Evolutionary conservation across 2,797 vertebrate species (phyloP), one percentile per base, ranked within the genome.

Genomic region (Pseudochromis fuscus): DNA sequence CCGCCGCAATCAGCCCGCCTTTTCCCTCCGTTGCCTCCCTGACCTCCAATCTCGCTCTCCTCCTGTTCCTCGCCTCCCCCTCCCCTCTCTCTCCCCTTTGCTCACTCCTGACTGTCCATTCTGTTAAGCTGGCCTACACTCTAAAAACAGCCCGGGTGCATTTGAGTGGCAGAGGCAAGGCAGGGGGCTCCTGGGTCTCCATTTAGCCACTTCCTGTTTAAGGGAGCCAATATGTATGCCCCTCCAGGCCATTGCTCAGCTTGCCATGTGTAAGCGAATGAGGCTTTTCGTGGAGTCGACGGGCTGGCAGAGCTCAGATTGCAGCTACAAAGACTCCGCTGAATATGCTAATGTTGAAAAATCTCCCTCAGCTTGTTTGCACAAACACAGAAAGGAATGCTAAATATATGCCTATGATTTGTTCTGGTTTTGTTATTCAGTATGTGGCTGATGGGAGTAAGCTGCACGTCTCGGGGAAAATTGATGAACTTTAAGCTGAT

Each of bases 201-300:
- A 86, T 90, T 90, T 85, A 88, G 76, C 88, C 76, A 79, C 83
- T 89, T 93, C 87, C 92, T 91, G 86, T 87, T 79, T 72, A 67
- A 87, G 75, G 72, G 70, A 89, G 74, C 75, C 86, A 81, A 81
- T 89, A 65, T 82, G 75, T 81, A 76, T 74, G 79, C 66, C 83
- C 82, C 90, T 86, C 65, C 67, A 87, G 85, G 86, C 76, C 76
- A 78, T 72, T 58, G 79, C 87, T 86, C 46, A 38, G 69, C 67
- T 73, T 75, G 70, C 85, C 58, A 82, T 86, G 72, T 90, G 74
- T 72, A 69, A 87, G 69, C 62, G 12, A 87, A 74, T 72, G 61
- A 84, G 71, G 72, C 63, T 75, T 80, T 88, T 73, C 11, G 30
- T 53, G 25, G 79, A 63, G 67, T 67, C 6, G 35, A 58, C 19